These are phyloP conservation scores for Centroberyx gerrardi DNA, from an alignment of 2,797 vertebrate genomes.

Conservation along the genomic window DNA sequence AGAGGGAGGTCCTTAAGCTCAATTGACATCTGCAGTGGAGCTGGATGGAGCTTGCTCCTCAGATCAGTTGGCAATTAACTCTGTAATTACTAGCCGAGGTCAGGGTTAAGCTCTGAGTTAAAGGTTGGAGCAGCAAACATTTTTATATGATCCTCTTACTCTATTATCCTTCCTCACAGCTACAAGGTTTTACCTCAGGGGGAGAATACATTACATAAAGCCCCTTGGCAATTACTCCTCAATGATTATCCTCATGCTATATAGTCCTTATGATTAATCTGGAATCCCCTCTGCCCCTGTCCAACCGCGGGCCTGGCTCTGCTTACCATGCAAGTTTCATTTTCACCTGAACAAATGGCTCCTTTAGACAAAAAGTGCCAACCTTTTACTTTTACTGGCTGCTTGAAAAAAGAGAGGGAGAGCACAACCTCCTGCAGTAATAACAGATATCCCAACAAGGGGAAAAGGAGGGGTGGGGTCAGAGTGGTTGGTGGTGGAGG, in stretches of 20 bases:
- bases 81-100: conserved; percentile 78
- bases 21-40: conserved; percentile 61
- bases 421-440: conserved; percentile 73
- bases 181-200: conserved; percentile 82
- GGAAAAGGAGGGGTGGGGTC: conserved; percentile 62
- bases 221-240: conserved; percentile 82
- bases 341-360: conserved; percentile 87
- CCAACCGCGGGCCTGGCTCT: conserved; percentile 68
- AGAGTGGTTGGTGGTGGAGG: conserved; percentile 49
- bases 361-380: conserved; percentile 85
- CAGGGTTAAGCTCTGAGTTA: conserved; percentile 80
- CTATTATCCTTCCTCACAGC: conserved; percentile 77
- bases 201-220: conserved; percentile 82
- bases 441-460: conserved; percentile 79
- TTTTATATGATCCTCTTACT: conserved; percentile 84
- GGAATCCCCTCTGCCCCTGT: conserved; percentile 77
- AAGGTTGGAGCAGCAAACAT: conserved; percentile 83
- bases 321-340: conserved; percentile 83
- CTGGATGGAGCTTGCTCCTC: conserved; percentile 60
- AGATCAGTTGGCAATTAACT: conserved; percentile 83
- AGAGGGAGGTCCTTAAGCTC: conserved; percentile 62
- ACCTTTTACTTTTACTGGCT: conserved; percentile 83
- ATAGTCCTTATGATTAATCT: conserved; percentile 83
- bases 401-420: conserved; percentile 53
- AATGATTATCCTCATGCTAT: conserved; percentile 78